A percentile compares a stretch with the other conserved stretches of the same genome.
Evolutionary conservation across 2,888 invertebrate species (phyloP).

Genomic region (Apodemia zela): DNA sequence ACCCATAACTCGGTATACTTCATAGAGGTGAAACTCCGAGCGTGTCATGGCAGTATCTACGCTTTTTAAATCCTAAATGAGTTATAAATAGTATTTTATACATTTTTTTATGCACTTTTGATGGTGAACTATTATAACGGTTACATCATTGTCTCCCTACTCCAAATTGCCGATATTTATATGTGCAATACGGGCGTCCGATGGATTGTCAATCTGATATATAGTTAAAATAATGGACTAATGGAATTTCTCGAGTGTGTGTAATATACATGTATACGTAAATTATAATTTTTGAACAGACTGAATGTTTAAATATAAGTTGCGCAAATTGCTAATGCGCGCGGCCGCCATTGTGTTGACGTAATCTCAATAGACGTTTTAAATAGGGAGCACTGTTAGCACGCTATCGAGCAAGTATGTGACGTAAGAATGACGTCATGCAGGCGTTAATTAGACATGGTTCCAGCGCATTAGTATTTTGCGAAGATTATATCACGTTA

Average conservation of each 20-base stretch:
- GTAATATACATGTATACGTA: conserved; percentile 10
- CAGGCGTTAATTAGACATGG: not conserved
- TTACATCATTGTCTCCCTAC: not conserved
- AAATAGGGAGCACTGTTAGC: too few relatives aligned
- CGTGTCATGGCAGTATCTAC: not conserved
- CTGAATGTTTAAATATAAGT: conserved; percentile 7
- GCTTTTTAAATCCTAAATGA: too few relatives aligned
- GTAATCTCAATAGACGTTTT: not conserved
- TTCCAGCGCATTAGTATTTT: not conserved
- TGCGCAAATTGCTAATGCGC: not conserved
- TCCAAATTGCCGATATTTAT: not conserved
- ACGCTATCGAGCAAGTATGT: not conserved
- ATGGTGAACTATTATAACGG: not conserved
- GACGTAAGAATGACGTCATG: not conserved
- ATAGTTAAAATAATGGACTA: not conserved
- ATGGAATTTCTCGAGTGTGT: not conserved
- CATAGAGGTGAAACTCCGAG: too few relatives aligned
- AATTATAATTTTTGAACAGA: conserved; percentile 9
- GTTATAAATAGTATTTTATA: too few relatives aligned
- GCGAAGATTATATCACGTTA: not conserved
- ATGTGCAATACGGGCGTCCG: conserved; percentile 6
- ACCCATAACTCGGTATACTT: too few relatives aligned
- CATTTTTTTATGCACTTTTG: too few relatives aligned
- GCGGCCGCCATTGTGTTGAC: not conserved
- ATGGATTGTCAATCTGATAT: conserved; percentile 9